Conservation (phyloP, 2,888 invertebrate species). For the Cheilosia variabilis region DNA sequence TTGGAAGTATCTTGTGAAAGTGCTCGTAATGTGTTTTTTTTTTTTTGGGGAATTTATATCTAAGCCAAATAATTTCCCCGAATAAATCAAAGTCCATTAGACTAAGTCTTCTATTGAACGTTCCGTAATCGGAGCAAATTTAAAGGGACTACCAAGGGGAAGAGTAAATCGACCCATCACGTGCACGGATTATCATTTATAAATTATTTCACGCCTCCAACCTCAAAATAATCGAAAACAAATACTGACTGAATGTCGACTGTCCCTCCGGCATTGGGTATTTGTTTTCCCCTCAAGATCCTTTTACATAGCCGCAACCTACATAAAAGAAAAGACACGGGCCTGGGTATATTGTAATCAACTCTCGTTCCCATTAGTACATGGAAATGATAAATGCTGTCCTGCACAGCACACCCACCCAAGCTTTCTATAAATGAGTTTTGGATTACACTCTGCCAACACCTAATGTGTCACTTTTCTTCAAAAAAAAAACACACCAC, state of each 20-base stretch:
- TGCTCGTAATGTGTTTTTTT: background rate
- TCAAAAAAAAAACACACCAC: background rate
- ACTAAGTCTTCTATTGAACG: background rate
- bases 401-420: conserved; percentile 32
- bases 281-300: conserved; percentile 6
- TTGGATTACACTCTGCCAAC: conserved; percentile 38
- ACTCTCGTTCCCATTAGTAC: conserved; percentile 41
- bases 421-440: conserved; percentile 19
- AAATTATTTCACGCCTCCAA: conserved; percentile 17
- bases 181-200: conserved; percentile 26
- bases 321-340: background rate
- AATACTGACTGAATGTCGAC: conserved; percentile 2
- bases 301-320: background rate
- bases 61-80: background rate
- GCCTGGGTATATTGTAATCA: conserved; percentile 8
- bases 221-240: conserved; percentile 6
- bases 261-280: background rate
- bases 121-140: background rate
- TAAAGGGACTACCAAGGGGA: conserved; percentile 5
- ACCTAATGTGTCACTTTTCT: conserved; percentile 48
- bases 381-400: conserved; percentile 27
- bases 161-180: background rate
- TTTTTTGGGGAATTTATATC: background rate
- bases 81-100: background rate
- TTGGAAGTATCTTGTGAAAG: background rate